phyloP scores from a whole-genome alignment of 2,113 vertebrate genomes.

The Chionomys nivalis region DNA sequence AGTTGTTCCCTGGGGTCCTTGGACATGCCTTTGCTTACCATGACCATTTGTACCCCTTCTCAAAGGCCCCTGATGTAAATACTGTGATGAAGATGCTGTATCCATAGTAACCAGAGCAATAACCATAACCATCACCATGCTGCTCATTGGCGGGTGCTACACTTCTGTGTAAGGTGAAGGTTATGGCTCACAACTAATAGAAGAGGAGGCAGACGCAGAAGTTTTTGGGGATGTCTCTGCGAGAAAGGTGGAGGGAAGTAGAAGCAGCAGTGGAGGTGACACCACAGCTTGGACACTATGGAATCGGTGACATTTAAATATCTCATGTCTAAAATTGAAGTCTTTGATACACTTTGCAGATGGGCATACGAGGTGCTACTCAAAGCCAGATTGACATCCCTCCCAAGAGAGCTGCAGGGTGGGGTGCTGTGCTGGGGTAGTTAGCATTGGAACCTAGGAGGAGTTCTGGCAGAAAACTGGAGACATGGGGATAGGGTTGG shows the following conservation, averaged over 20 bases:
- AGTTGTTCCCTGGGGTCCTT: neutral
- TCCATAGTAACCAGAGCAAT: neutral
- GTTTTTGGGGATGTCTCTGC: neutral
- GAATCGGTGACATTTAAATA: neutral
- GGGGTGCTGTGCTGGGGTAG: neutral
- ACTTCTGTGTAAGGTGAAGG: neutral
- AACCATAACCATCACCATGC: neutral
- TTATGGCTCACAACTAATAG: neutral
- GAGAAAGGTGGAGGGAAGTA: neutral
- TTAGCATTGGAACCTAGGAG: neutral
- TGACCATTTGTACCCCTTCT: neutral
- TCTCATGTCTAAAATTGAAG: neutral
- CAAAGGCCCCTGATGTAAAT: neutral
- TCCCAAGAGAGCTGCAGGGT: neutral
- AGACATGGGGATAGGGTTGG: neutral
- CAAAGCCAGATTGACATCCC: neutral
- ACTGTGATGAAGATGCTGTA: neutral
- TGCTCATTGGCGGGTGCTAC: neutral
- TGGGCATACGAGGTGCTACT: neutral
- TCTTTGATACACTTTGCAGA: neutral
- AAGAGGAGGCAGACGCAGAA: neutral
- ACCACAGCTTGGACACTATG: neutral
- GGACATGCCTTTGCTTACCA: neutral
- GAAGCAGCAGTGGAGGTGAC: too few relatives aligned
- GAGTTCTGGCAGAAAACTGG: neutral